Evolutionary conservation across 1,140 invertebrate species (phyloP).

Genomic region (Zaprionus africanus): DNA sequence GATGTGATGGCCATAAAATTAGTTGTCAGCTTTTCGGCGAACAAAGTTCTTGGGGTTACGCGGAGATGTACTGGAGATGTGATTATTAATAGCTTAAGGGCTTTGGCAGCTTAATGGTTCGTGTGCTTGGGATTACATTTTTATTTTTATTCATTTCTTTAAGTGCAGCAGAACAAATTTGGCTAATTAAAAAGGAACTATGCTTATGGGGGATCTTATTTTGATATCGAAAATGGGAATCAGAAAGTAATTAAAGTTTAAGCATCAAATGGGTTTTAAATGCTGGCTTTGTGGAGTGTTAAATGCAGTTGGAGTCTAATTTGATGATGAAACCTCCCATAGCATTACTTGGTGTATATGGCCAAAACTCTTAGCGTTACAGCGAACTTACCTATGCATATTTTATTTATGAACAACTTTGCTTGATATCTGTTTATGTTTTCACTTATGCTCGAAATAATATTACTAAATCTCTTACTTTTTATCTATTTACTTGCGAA

Average conservation of each 20-base stretch:
- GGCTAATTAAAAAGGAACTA: constrained; percentile 11
- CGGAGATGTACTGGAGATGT: constrained; percentile 43
- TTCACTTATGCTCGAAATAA: not conserved
- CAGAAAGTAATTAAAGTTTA: constrained; percentile 4
- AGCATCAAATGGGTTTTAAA: not conserved
- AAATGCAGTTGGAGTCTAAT: not conserved
- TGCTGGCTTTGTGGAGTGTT: not conserved
- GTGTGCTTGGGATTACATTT: constrained; percentile 31
- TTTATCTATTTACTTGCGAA: constrained; percentile 7
- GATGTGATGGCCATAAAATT: constrained; percentile 73
- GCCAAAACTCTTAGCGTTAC: too few relatives aligned
- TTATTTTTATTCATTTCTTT: constrained; percentile 20
- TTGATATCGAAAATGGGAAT: not conserved
- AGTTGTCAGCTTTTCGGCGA: constrained; percentile 41
- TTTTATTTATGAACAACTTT: not conserved
- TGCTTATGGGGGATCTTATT: not conserved
- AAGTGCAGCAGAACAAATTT: constrained; percentile 22
- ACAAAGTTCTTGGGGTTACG: constrained; percentile 12
- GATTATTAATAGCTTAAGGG: constrained; percentile 71
- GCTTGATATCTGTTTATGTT: not conserved
- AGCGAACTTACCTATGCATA: too few relatives aligned
- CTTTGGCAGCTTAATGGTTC: constrained; percentile 36
- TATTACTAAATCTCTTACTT: constrained; percentile 5
- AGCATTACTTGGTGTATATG: too few relatives aligned
- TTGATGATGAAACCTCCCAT: too few relatives aligned